These are phyloP conservation scores for Pimpla rufipes DNA, from an alignment of 2,888 invertebrate genomes.

Conservation along the genomic window DNA sequence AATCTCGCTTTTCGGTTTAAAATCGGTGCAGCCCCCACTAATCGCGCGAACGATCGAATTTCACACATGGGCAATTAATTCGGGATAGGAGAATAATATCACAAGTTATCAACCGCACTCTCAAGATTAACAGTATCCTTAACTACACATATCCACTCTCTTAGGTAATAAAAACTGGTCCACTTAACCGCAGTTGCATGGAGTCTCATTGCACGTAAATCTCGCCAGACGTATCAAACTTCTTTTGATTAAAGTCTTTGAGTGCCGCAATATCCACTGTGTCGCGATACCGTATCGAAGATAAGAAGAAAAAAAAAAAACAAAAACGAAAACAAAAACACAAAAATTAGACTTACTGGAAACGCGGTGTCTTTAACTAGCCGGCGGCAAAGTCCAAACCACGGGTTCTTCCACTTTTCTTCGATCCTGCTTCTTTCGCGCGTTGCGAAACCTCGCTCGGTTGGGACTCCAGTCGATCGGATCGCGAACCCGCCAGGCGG, in stretches of 20 bases:
- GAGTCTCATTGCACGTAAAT: constrained; percentile 12
- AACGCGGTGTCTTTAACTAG: constrained; percentile 70
- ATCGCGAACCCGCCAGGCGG: constrained; percentile 72
- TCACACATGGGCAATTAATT: constrained; percentile 10
- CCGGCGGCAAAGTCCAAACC: constrained; percentile 79
- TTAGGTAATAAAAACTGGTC: constrained; percentile 34
- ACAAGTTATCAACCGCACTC: constrained; percentile 51
- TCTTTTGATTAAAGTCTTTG: constrained; percentile 6
- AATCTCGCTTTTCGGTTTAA: no score
- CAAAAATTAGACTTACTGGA: constrained; percentile 23
- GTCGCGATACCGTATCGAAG: constrained; percentile 13
- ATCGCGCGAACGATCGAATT: neutral
- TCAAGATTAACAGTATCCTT: constrained; percentile 2
- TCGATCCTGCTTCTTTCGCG: constrained; percentile 79
- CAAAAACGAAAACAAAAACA: constrained; percentile 32
- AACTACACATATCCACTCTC: constrained; percentile 17
- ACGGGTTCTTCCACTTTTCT: constrained; percentile 79
- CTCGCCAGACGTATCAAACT: neutral
- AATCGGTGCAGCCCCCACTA: no score
- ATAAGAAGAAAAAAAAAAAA: constrained; percentile 13
- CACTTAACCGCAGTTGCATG: constrained; percentile 21
- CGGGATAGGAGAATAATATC: constrained; percentile 33
- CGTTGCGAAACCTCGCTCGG: constrained; percentile 75
- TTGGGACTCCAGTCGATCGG: constrained; percentile 80
- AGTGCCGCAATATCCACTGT: constrained; percentile 4